A percentile compares a stretch with the other conserved stretches of the same genome.
phyloP scores from a whole-genome alignment of 2,888 invertebrate genomes.

The Hoplodrina ambigua region DNA sequence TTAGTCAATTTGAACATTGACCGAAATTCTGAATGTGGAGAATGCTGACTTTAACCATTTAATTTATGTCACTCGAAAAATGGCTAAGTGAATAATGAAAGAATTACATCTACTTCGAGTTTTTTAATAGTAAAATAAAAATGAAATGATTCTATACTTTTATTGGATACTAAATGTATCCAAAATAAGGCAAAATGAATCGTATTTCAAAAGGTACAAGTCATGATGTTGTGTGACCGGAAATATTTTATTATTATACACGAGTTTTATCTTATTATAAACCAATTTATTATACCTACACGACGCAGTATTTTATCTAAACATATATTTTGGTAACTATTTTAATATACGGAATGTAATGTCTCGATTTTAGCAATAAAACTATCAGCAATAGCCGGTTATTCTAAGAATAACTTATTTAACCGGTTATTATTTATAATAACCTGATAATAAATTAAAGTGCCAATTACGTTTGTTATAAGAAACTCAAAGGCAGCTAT shows the following conservation, averaged over 20 bases:
- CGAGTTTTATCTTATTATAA: slow-evolving; percentile 31
- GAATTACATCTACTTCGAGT: slow-evolving; percentile 10
- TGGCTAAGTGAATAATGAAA: neutral
- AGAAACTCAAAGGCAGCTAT: slow-evolving; percentile 65
- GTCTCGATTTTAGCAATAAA: slow-evolving; percentile 53
- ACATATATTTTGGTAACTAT: slow-evolving; percentile 56
- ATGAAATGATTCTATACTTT: slow-evolving; percentile 39
- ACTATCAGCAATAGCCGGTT: slow-evolving; percentile 14
- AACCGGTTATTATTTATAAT: slow-evolving; percentile 25
- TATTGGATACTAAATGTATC: slow-evolving; percentile 55
- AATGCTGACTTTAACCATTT: slow-evolving; percentile 19
- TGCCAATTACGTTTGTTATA: slow-evolving; percentile 56
- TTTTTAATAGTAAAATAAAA: slow-evolving; percentile 7
- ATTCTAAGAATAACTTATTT: slow-evolving; percentile 13
- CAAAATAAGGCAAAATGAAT: slow-evolving; percentile 54
- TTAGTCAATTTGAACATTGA: slow-evolving; percentile 1
- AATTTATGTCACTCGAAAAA: slow-evolving; percentile 8
- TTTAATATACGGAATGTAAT: slow-evolving; percentile 51
- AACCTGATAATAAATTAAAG: slow-evolving; percentile 48
- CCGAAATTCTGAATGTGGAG: neutral
- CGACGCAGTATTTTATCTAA: slow-evolving; percentile 59
- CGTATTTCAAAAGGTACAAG: slow-evolving; percentile 29
- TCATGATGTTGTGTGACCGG: slow-evolving; percentile 11
- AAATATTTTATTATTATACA: slow-evolving; percentile 43
- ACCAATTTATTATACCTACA: slow-evolving; percentile 27